Evolutionary conservation across 1,140 invertebrate species (phyloP), one percentile per base, ranked within the genome.

Genomic region (Drosophila yakuba): DNA sequence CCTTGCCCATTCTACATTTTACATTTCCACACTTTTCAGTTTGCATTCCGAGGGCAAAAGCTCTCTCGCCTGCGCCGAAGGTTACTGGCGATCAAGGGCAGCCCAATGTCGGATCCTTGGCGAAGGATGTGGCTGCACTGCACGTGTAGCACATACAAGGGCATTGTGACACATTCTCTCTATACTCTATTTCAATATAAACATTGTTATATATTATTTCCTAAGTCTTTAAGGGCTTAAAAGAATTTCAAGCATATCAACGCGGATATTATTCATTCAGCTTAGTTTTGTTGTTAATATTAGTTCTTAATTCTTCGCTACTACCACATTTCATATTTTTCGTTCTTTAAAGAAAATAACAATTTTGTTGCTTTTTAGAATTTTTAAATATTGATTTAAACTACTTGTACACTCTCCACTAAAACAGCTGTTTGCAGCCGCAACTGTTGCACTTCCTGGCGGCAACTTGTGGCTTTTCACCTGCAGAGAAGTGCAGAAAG

Each of bases 101-200:
- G 78, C 52, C 78, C 74, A 86, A 86, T 86, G 82, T 74, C 82
- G 77, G 77, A 85, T 85, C 82, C 82, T 80, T 85, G 82, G 41
- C 38, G 43, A 39, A 78, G 44, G 61, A 56, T 44, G 36, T n/a
- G 60, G 41, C 28, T 68, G 60, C 45, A 68, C 14, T 64, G 47
- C 32, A 56, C 8, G 2, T 17, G 6, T 8, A 48, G 8, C 15
- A 38, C 39, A 38, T n/a, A 6, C 2, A 38, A 8, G 3, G 35
- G 23, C 39, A 60, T 15, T 44, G 1, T 3, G 2, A 12, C 48
- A 50, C 48, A 10, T 32, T 32, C 28, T 10, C 8, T 10, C 8
- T 10, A 32, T 10, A 8, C 2, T 8, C 8, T 8, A 32, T 10
- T 32, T 0, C 7, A 32, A 32, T 32, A 32, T 32, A 32, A 32